Base-by-base conservation (phyloP, 2,888 invertebrate genomes). In the Oscheius sp. region DNA sequence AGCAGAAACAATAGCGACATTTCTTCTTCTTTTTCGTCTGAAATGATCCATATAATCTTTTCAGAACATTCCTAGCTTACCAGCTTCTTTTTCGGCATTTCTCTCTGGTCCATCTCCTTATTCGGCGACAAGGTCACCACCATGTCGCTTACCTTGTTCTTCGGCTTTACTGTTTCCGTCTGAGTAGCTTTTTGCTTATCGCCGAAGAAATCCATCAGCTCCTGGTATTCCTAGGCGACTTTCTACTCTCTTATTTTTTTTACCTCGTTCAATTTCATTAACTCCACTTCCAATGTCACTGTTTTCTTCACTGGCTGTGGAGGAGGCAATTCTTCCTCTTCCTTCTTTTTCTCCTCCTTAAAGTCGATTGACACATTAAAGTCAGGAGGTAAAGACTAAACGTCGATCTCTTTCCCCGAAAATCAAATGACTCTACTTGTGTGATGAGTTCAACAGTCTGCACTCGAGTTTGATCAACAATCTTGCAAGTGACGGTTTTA, bases 261-360 rank as follows among this genome's bases (percentile, higher is more conserved):
- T 54, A 54, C 54, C 54, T 54, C 54, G 8, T 50, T 22, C 8
- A 17, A 17, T 32, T 63, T 49, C n/a, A 30, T 49, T 9, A 63
- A 28, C 22, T 63, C 63, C 8, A 63, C 63, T 24, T 54, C 54
- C 4, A 54, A 17, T 14, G 54, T 54, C 5, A 32, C 30, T 17
- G 54, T 54, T 24, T 54, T 54, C 14, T 41, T 44, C 26, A 61
- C 45, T 2, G 44, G 41, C 12, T 26, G 44, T 17, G 47, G 47
- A 41, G 12, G 41, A 12, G 41, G 4, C 4, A 12, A 12, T 12
- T 41, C 5, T 20, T 41, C 41, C 4, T 41, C 41, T 41, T 41
- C n/a, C n/a, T n/a, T n/a, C n/a, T n/a, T n/a, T n/a, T n/a, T n/a
- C n/a, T n/a, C n/a, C n/a, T n/a, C n/a, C n/a, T n/a, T n/a, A n/a